Evolutionary conservation across 2,888 invertebrate species (phyloP).

Genomic region (Eudasyphora cyanicolor): DNA sequence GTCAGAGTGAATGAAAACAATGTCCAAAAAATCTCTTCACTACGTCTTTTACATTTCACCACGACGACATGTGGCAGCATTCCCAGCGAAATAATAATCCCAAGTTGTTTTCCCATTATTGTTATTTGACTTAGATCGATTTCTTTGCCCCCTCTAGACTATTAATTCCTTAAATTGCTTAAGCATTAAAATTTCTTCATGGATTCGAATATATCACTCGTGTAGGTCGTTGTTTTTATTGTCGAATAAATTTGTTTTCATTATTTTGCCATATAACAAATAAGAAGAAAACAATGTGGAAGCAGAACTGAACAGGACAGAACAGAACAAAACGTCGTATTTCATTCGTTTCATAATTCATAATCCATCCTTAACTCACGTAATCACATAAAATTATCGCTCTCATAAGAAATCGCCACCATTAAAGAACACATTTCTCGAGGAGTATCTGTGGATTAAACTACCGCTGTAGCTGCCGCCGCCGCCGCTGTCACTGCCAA

Average conservation of each 20-base stretch:
- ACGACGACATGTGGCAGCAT: too few species aligned
- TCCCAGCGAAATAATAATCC: too few species aligned
- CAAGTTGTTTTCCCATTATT: too few species aligned
- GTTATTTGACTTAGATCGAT: too few species aligned
- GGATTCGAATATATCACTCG: conserved; percentile 6
- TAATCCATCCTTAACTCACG: conserved; percentile 51
- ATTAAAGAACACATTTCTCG: conserved; percentile 47
- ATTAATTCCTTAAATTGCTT: too few species aligned
- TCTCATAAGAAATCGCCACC: conserved; percentile 42
- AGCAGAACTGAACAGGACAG: too few species aligned
- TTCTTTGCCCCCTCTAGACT: too few species aligned
- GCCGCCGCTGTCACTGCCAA: too few species aligned
- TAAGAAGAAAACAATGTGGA: background rate
- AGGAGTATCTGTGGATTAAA: background rate
- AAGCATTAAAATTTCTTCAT: too few species aligned
- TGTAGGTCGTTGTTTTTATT: conserved; percentile 12
- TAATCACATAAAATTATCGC: conserved; percentile 54
- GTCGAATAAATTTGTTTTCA: conserved; percentile 14
- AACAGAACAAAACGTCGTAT: conserved; percentile 29
- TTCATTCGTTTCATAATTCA: conserved; percentile 50
- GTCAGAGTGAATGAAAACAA: too few species aligned
- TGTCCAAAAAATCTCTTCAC: too few species aligned
- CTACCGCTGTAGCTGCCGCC: conserved; percentile 4
- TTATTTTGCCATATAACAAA: background rate
- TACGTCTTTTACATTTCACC: too few species aligned